phyloP scores from a whole-genome alignment of 2,113 vertebrate species.

The Archilochus colubris region DNA sequence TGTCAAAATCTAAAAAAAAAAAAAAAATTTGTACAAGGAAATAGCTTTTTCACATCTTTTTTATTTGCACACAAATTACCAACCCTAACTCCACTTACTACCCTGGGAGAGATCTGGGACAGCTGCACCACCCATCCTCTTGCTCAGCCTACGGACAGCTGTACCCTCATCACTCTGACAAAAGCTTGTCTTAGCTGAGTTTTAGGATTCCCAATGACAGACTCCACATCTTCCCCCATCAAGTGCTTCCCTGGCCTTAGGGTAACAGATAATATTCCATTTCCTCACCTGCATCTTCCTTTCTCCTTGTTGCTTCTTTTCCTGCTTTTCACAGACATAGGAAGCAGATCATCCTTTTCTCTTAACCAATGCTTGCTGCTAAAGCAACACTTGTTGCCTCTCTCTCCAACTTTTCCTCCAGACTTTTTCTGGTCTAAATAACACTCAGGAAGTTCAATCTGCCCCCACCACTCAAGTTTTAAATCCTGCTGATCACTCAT shows the following conservation, averaged over 20 bases:
- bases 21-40: neutral
- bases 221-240: neutral
- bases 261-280: neutral
- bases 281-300: neutral
- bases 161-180: neutral
- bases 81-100: neutral
- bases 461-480: neutral
- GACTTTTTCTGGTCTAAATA: neutral
- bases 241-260: neutral
- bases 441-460: neutral
- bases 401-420: neutral
- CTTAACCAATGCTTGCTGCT: neutral
- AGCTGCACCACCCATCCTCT: rapidly evolving
- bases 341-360: neutral
- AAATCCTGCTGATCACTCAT: neutral
- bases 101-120: neutral
- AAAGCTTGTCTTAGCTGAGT: neutral
- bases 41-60: neutral
- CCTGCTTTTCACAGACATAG: neutral
- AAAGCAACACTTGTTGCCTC: neutral
- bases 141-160: neutral
- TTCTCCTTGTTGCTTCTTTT: neutral
- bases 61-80: neutral
- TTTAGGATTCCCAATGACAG: neutral
- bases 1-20: neutral